These are phyloP conservation scores for Callipepla squamata DNA, from an alignment of 2,113 vertebrate genomes.

Conservation along the genomic window DNA sequence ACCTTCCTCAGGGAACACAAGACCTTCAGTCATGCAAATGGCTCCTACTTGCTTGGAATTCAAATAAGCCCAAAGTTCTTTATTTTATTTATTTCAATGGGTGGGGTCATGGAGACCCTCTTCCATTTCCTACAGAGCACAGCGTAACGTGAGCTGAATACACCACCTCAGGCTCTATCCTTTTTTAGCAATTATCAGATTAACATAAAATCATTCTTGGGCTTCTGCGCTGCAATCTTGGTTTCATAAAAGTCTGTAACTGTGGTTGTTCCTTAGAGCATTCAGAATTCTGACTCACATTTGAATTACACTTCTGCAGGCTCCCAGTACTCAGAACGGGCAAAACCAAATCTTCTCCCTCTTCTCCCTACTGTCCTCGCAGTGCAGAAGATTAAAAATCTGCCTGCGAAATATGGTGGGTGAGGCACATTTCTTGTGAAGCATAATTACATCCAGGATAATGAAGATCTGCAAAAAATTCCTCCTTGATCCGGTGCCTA, in stretches of 20 bases:
- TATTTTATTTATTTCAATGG: not conserved
- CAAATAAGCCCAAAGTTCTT: not conserved
- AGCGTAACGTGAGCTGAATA: not conserved
- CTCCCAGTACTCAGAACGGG: not conserved
- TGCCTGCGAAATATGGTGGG: not conserved
- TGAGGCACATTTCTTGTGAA: conserved; percentile 31
- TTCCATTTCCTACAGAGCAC: not conserved
- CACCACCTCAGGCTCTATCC: not conserved
- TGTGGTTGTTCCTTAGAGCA: not conserved
- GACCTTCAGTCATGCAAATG: not conserved
- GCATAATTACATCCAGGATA: conserved; percentile 34
- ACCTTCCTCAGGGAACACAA: not conserved
- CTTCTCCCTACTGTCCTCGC: not conserved
- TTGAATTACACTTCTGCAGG: not conserved
- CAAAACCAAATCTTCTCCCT: not conserved
- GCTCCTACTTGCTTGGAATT: not conserved
- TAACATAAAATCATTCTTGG: not conserved
- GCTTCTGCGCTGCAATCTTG: not conserved
- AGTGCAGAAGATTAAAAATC: not conserved
- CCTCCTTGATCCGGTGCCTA: not conserved
- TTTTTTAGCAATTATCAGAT: not conserved
- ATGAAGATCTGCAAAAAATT: not conserved
- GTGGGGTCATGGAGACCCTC: not conserved
- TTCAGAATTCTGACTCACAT: conserved; percentile 25
- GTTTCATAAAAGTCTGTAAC: not conserved